Evolutionary conservation across 2,888 invertebrate species (phyloP).

Genomic region (Nematopogon swammerdamellus): DNA sequence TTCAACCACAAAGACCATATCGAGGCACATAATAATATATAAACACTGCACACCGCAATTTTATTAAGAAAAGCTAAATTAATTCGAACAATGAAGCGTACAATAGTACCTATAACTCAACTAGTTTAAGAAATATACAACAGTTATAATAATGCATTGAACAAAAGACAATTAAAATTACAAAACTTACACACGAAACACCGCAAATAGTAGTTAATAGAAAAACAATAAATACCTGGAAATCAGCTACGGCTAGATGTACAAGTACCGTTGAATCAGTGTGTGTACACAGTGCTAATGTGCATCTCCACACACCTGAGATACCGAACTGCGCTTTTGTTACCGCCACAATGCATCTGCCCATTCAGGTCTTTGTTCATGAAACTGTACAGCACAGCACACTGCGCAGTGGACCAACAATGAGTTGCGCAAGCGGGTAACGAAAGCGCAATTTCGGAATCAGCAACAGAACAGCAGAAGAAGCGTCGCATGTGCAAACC

Average conservation of each 20-base stretch:
- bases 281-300: background rate
- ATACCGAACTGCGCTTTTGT: background rate
- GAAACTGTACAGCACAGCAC: background rate
- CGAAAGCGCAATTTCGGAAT: background rate
- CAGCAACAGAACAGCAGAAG: background rate
- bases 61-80: no score
- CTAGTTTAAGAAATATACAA: no score
- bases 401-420: background rate
- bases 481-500: background rate
- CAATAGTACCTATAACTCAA: no score
- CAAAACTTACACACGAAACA: no score
- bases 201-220: no score
- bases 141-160: no score
- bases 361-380: background rate
- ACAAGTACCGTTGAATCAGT: background rate
- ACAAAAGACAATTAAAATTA: no score
- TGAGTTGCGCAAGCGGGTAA: background rate
- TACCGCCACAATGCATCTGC: background rate
- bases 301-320: background rate
- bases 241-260: background rate
- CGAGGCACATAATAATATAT: no score
- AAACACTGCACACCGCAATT: no score
- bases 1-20: no score
- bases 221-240: no score
- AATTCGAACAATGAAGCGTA: no score